Evolutionary conservation across 2,797 vertebrate species (phyloP).

Genomic region (Avahi laniger): DNA sequence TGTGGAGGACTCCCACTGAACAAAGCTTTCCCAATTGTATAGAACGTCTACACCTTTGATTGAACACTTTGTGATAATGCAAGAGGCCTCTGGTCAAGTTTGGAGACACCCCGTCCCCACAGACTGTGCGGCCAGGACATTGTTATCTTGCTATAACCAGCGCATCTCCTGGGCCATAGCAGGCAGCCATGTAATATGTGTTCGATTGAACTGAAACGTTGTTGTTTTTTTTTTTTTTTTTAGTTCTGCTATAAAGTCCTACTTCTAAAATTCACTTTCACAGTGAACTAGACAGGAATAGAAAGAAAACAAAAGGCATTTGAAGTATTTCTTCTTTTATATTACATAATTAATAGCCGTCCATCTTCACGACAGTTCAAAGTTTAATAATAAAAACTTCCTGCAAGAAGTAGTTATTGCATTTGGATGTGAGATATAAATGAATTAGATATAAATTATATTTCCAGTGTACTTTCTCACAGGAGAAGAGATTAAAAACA

Average conservation of each 20-base stretch:
- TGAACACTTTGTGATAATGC: not conserved
- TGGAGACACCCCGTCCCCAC: not conserved
- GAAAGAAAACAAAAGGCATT: not conserved
- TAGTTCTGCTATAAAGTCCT: not conserved
- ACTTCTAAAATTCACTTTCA: not conserved
- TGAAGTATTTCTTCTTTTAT: not conserved
- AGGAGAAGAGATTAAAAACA: not conserved
- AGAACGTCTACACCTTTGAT: not conserved
- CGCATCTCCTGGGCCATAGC: fast-evolving
- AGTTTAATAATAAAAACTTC: not conserved
- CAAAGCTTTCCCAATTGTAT: not conserved
- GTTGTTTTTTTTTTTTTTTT: not conserved
- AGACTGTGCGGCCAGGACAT: too few species aligned
- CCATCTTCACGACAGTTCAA: not conserved
- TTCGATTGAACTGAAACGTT: not conserved
- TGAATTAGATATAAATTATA: not conserved
- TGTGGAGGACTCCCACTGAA: not conserved
- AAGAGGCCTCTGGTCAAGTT: fast-evolving
- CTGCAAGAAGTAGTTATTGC: not conserved
- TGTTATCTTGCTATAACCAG: fast-evolving
- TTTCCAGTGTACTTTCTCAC: not conserved
- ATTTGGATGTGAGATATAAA: not conserved
- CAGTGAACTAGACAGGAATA: not conserved
- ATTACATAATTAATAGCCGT: not conserved
- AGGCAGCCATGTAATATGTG: not conserved